Percentiles rank a stretch among this genome's conserved stretches.
These are phyloP conservation scores for Brachymystax lenok DNA, from an alignment of 2,797 vertebrate genomes.

Conservation along the genomic window DNA sequence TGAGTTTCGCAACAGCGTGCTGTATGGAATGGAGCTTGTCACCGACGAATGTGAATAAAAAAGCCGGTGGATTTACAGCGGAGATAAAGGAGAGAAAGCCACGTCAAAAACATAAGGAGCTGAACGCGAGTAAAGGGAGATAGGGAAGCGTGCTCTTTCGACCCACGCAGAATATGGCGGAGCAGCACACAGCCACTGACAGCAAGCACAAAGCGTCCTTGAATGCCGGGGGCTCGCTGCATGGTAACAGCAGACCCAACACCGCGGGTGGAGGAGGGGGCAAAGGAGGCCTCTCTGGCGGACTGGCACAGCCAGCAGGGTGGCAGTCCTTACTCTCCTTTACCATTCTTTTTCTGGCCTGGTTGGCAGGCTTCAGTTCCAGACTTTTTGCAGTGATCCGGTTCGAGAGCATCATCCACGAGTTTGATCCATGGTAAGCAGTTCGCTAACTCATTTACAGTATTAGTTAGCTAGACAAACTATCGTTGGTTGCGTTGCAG, in stretches of 20 bases:
- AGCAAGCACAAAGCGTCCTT: constrained; percentile 87
- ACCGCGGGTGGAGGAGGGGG: constrained; percentile 63
- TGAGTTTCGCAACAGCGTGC: constrained; percentile 46
- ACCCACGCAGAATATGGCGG: constrained; percentile 88
- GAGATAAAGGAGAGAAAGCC: constrained; percentile 22
- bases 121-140: constrained; percentile 50
- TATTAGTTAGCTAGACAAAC: not conserved
- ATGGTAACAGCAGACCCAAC: constrained; percentile 71
- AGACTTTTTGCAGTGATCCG: constrained; percentile 98
- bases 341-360: constrained; percentile 97
- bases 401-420: constrained; percentile 99
- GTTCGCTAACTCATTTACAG: not conserved
- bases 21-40: constrained; percentile 43
- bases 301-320: constrained; percentile 93
- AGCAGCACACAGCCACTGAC: constrained; percentile 88
- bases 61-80: constrained; percentile 19
- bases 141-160: constrained; percentile 69
- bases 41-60: constrained; percentile 17
- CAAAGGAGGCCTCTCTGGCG: constrained; percentile 88
- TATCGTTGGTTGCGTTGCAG: no score
- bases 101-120: constrained; percentile 17
- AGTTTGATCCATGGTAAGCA: constrained; percentile 97
- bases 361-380: constrained; percentile 97
- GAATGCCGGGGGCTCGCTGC: constrained; percentile 78
- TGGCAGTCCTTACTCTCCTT: constrained; percentile 98